Base-by-base conservation (phyloP, 2,797 vertebrate species). In the Anolis apletophallus region DNA sequence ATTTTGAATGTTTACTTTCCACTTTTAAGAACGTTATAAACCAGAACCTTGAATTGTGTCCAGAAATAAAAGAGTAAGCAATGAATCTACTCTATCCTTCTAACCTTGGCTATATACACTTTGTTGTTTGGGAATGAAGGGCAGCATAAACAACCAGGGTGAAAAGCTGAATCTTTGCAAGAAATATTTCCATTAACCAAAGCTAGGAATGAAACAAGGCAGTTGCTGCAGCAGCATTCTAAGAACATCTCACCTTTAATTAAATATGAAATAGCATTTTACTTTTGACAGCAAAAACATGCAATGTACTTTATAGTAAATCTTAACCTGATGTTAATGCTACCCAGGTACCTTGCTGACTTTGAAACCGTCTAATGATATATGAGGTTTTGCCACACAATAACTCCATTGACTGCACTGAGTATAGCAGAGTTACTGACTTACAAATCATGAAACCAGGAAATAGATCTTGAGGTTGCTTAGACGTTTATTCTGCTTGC, bases 251-350 rank as follows among this genome's bases (percentile, higher is more conserved):
- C 83, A 68, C 83, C 87, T 93, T 94, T 94, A 94, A 95, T 95
- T 95, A 95, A 94, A 95, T 93, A 93, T 94, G 93, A 93, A 95
- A 94, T 92, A 92, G 87, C 85, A 91, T 85, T 93, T 84, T 89
- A 75, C 78, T 91, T 93, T 83, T 91, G 83, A 88, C 85, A 83
- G 91, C 86, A 91, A 90, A 88, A 10, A 23, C 80, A 92, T 83
- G 54, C 55, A 81, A n/a, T 87, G 78, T 34, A 92, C 88, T 90
- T 94, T 93, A 71, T 85, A 81, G 84, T 90, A 93, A 94, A 87
- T 73, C 86, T 89, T 50, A n/a, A 46, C 36, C 7, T 54, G 74
- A 73, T 87, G 85, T 86, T 85, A 89, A 88, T 88, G 78, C 77
- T 91, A 89, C 69, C 81, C 68, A 67, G 81, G 52, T 80, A 68